phyloP scores from a whole-genome alignment of 2,113 vertebrate genomes.

The Brachypodius melanocephalos region DNA sequence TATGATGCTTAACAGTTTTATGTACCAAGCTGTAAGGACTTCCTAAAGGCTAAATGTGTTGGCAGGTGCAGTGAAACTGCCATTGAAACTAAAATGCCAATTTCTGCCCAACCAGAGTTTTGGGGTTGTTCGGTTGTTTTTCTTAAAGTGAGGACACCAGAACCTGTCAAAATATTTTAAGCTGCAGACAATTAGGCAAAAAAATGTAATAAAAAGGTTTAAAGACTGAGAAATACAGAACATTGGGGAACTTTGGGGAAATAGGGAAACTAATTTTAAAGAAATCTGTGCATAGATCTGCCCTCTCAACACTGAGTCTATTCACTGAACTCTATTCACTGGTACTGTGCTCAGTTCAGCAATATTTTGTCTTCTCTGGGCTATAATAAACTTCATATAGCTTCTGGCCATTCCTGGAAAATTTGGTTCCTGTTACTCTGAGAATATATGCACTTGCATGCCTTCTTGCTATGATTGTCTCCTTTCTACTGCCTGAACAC shows the following conservation, averaged over 20 bases:
- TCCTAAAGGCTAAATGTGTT: neutral
- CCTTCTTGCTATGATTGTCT: neutral
- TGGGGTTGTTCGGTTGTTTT: neutral
- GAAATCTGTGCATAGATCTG: neutral
- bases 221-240: neutral
- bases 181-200: neutral
- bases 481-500: neutral
- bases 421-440: neutral
- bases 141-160: neutral
- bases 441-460: neutral
- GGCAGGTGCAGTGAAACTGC: neutral
- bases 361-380: neutral
- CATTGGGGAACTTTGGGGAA: rapidly evolving
- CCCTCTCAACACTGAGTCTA: neutral
- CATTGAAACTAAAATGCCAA: neutral
- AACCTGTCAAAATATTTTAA: neutral
- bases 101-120: neutral
- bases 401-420: neutral
- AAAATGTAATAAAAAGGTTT: neutral
- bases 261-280: neutral
- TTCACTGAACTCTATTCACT: neutral
- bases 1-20: neutral
- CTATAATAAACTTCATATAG: neutral
- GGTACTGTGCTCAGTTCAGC: neutral
- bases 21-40: neutral